phyloP scores from a whole-genome alignment of 2,888 invertebrate species.

The Glaucopsyche alexis region DNA sequence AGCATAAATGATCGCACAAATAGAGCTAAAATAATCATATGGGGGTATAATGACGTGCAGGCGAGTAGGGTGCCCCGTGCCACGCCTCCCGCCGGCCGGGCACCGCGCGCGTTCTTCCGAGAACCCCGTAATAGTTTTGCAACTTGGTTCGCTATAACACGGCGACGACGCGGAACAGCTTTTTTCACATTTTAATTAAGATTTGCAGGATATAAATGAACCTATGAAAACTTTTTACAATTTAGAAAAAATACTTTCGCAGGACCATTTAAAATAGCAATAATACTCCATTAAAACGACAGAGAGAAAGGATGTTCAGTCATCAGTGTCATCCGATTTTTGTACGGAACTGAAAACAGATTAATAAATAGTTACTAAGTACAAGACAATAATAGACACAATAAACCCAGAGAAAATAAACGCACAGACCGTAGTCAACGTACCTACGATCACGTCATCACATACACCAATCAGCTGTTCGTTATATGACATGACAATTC shows the following conservation, averaged over 20 bases:
- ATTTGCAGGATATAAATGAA: slow-evolving; percentile 25
- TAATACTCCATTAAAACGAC: too few relatives aligned
- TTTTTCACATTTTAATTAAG: slow-evolving; percentile 38
- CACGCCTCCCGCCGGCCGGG: slow-evolving; percentile 62
- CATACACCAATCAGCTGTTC: too few relatives aligned
- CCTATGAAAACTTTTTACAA: background rate
- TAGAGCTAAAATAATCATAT: slow-evolving; percentile 24
- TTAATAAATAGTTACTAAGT: too few relatives aligned
- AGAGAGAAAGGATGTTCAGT: too few relatives aligned
- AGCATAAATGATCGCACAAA: slow-evolving; percentile 21
- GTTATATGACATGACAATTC: too few relatives aligned
- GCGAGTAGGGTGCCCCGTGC: slow-evolving; percentile 46
- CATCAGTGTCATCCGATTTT: too few relatives aligned
- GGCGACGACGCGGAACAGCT: slow-evolving; percentile 41
- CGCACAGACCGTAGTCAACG: too few relatives aligned
- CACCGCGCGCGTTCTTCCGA: slow-evolving; percentile 58
- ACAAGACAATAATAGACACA: too few relatives aligned
- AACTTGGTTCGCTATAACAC: slow-evolving; percentile 52
- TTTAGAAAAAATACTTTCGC: background rate
- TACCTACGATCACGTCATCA: too few relatives aligned
- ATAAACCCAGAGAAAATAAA: too few relatives aligned
- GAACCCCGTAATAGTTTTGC: slow-evolving; percentile 64
- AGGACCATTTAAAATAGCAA: background rate
- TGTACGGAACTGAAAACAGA: too few relatives aligned
- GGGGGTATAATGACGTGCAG: slow-evolving; percentile 25